Base-by-base conservation (phyloP, 2,888 invertebrate species). In the Mystacides longicornis region DNA sequence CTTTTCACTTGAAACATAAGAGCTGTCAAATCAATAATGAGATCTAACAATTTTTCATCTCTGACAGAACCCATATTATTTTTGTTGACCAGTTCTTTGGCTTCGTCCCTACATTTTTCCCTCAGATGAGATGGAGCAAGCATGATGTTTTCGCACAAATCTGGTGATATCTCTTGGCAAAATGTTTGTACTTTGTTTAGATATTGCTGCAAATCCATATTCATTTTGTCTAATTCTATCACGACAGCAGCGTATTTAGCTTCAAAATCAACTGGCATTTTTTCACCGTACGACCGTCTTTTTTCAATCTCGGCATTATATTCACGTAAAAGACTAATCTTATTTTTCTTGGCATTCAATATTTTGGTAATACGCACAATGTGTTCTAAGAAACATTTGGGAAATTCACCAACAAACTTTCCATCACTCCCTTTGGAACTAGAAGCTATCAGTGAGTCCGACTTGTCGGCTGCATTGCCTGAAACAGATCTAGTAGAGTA, bases 261-360 rank as follows among this genome's bases (percentile, higher is more conserved):
- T 69, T 95, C 92, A 70, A 95, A 97, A 67, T 95, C 94, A 59
- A 89, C 85, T 3, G 88, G 82, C 65, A 92, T 81, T 59, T 81
- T 81, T 65, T 87, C 83, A 23, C 88, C 87, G 68, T 87, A 87
- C 1, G 90, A 89, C 71, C 86, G 84, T 68, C 85, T 81, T 70
- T 89, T 87, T 67, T 97, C 96, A 1, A 93, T 94, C 69, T 93
- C 89, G 57, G 87, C 81, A 67, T 97, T 97, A 83, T 93, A 88
- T 57, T 88, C 86, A 67, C 85, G 86, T 50, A 97, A 72, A 55
- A 84, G 81, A 63, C 84, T 81, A 9, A 96, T 84, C 75, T 90
- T 90, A 2, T 81, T 80, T 65, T 85, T 85, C 68, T 97, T 97
- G 1, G 86, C 83, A 58, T 82, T 80, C 42, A 97, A 75, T 62